phyloP scores from a whole-genome alignment of 1,140 invertebrate species.

The Musca vetustissima region DNA sequence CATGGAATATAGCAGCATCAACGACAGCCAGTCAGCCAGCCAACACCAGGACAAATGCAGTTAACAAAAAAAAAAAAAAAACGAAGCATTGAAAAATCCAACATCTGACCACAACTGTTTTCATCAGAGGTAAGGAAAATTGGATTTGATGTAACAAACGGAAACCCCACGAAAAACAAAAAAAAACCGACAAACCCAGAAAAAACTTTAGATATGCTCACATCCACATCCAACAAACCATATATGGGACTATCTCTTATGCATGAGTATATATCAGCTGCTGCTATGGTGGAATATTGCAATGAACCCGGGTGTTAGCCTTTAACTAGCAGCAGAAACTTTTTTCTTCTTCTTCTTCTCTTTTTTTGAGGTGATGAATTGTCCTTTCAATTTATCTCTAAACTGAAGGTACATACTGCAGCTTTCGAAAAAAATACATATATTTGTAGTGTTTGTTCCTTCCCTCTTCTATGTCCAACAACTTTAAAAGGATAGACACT shows the following conservation, averaged over 20 bases:
- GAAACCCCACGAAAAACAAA: not conserved
- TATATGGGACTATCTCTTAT: not conserved
- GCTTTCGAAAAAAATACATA: not conserved
- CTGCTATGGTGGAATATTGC: too few species aligned
- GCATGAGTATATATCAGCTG: not conserved
- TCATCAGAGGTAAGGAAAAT: conserved; percentile 23
- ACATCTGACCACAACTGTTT: conserved; percentile 21
- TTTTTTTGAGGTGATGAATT: too few species aligned
- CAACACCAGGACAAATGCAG: not conserved
- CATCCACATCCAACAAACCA: not conserved
- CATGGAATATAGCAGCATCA: conserved; percentile 5
- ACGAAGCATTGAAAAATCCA: too few species aligned
- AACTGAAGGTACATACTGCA: too few species aligned
- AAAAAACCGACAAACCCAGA: not conserved
- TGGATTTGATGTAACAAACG: conserved; percentile 18
- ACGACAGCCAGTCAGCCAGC: conserved; percentile 9
- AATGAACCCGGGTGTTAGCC: conserved; percentile 2
- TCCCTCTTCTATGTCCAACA: not conserved
- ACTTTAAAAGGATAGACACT: not conserved
- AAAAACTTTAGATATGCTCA: too few species aligned
- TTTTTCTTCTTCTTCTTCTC: not conserved
- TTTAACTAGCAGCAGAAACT: conserved; percentile 5
- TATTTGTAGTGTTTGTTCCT: not conserved
- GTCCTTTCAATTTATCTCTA: too few species aligned
- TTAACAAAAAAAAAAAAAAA: not conserved